phyloP scores from a whole-genome alignment of 2,888 invertebrate species.

The Temnothorax unifasciatus region DNA sequence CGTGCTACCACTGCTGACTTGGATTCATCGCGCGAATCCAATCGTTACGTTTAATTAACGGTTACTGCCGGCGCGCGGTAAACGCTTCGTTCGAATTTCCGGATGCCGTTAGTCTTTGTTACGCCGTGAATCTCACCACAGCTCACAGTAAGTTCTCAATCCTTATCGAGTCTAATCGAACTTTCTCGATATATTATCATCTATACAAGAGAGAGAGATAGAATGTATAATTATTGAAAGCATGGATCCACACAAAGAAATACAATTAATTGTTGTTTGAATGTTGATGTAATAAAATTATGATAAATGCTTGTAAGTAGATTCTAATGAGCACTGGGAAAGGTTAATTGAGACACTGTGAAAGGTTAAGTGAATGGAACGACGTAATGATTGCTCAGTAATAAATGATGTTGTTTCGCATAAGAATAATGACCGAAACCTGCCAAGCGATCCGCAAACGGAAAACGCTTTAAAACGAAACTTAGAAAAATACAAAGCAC shows the following conservation, averaged over 20 bases:
- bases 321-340: neutral
- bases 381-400: constrained; percentile 26
- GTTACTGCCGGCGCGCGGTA: constrained; percentile 30
- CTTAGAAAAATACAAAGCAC: neutral
- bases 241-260: neutral
- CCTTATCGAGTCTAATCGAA: constrained; percentile 38
- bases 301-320: neutral
- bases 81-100: constrained; percentile 51
- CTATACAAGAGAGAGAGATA: neutral
- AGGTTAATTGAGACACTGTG: constrained; percentile 13
- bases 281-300: constrained; percentile 4
- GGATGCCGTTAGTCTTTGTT: constrained; percentile 50
- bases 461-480: constrained; percentile 26
- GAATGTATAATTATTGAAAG: neutral
- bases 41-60: constrained; percentile 54
- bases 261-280: constrained; percentile 15
- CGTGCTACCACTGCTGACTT: constrained; percentile 7
- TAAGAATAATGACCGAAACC: constrained; percentile 15
- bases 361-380: constrained; percentile 2
- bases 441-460: neutral
- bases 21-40: constrained; percentile 52
- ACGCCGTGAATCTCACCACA: constrained; percentile 33
- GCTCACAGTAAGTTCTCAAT: constrained; percentile 26
- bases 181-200: constrained; percentile 35
- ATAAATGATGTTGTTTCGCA: constrained; percentile 14